Evolutionary conservation across 2,888 invertebrate genomes (phyloP), one percentile per base, ranked within the genome.

Genomic region (Mesorhabditis sp.): DNA sequence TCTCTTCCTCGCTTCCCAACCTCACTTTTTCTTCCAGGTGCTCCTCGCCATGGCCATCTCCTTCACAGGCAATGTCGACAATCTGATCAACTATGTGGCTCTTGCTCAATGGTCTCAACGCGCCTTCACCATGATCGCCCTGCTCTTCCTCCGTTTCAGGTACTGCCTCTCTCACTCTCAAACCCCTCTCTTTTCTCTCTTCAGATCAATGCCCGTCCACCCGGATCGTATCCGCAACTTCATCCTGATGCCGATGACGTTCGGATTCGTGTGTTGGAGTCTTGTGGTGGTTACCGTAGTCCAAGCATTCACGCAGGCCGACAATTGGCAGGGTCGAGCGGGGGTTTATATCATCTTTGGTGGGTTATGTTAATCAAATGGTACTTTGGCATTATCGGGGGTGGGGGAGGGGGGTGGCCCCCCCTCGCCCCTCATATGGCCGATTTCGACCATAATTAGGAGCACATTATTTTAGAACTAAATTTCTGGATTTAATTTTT

Each of bases 31-130:
- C 43, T 68, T 76, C 10, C 67, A 79, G 79, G 74, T 78, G 28
- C 69, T 78, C 41, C 76, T 77, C 64, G 70, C 76, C 2, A 79
- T 83, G 67, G 72, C 72, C 10, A 75, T 83, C 45, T 79, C 82
- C 3, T 82, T 83, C 66, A 68, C 76, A 50, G 83, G 82, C 7
- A 76, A 81, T 67, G 74, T 81, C 50, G 72, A 80, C 67, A 74
- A 81, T 44, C 67, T 84, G 63, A 81, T 84, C 69, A 79, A 80
- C 71, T 84, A 82, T 71, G 80, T 82, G 5, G 80, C 80, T 5
- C 83, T 84, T 65, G 78, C 81, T 4, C 80, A 81, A 67, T 84
- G 84, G 84, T 77, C 79, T n/a, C 82, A 85, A 66, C 71, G 84
- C 28, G 78, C 79, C 4, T 74, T 81, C 68, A 84, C 83, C 42